Conservation (phyloP, 2,113 vertebrate genomes). For the Isurus oxyrinchus region DNA sequence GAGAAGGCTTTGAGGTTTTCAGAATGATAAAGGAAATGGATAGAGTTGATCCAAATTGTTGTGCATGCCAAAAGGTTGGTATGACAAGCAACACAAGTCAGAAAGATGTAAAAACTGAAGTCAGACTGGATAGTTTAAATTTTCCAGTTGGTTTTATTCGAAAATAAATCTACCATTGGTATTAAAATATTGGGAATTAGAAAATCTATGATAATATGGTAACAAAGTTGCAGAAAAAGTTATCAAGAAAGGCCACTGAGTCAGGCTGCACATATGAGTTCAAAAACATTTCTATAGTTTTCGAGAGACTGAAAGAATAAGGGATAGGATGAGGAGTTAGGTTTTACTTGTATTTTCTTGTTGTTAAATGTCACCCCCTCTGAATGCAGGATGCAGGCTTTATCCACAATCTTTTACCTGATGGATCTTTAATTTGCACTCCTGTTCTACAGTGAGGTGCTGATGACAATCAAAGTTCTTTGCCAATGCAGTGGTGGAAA, state of each 20-base stretch:
- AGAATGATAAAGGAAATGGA: background rate
- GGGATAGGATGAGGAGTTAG: background rate
- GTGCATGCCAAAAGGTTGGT: background rate
- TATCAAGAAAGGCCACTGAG: background rate
- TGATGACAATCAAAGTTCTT: background rate
- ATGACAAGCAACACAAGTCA: background rate
- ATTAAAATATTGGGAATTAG: background rate
- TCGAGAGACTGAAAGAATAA: background rate
- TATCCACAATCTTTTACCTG: background rate
- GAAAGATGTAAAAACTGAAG: background rate
- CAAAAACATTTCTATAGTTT: background rate
- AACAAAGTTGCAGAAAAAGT: background rate
- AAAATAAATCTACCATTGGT: background rate
- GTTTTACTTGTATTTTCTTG: background rate
- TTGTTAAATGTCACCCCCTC: background rate
- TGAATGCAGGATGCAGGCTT: background rate
- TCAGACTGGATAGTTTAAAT: background rate
- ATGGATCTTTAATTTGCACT: background rate
- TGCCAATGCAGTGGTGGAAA: background rate
- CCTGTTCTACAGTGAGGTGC: background rate
- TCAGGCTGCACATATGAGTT: too few relatives aligned
- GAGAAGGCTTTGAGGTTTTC: background rate
- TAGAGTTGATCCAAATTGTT: background rate
- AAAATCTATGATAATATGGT: background rate
- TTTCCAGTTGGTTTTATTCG: background rate